phyloP scores from a whole-genome alignment of 2,113 vertebrate species.

The Dicerorhinus sumatrensis region DNA sequence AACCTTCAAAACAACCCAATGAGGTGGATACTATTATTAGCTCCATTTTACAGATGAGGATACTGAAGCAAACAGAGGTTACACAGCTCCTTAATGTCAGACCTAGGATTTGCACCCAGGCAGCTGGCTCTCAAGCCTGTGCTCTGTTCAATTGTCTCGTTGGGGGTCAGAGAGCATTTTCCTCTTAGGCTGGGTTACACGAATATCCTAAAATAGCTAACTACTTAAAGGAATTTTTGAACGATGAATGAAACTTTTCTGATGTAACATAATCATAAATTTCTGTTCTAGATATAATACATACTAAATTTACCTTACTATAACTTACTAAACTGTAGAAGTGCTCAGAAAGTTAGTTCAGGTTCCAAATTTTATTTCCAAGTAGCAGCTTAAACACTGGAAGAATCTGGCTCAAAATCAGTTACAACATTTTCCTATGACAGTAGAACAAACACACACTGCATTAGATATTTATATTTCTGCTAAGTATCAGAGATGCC shows the following conservation, averaged over 20 bases:
- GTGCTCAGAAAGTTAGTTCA: slow-evolving; percentile 44
- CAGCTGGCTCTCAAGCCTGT: not conserved
- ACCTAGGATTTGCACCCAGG: not conserved
- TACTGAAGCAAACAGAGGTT: not conserved
- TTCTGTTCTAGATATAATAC: not conserved
- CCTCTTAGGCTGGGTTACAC: not conserved
- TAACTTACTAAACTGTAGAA: not conserved
- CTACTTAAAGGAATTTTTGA: not conserved
- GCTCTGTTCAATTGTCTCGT: not conserved
- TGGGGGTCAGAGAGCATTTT: not conserved
- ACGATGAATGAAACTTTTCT: slow-evolving; percentile 7
- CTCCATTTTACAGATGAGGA: not conserved
- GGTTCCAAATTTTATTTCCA: slow-evolving; percentile 47
- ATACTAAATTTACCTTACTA: not conserved
- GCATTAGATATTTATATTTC: slow-evolving; percentile 76
- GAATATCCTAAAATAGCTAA: slow-evolving; percentile 14
- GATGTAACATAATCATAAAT: not conserved
- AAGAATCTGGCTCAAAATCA: slow-evolving; percentile 60
- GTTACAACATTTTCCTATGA: slow-evolving; percentile 59
- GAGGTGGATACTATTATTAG: not conserved
- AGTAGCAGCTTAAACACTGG: slow-evolving; percentile 46
- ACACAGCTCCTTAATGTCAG: not conserved
- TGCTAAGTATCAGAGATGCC: slow-evolving; percentile 69
- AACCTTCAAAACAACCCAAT: not conserved
- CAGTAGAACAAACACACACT: slow-evolving; percentile 54